Percentiles rank a stretch among this genome's conserved stretches.
phyloP scores from a whole-genome alignment of 30 jellyfish, hydroid and myxozoan genomes.

The Hydractinia echinata region DNA sequence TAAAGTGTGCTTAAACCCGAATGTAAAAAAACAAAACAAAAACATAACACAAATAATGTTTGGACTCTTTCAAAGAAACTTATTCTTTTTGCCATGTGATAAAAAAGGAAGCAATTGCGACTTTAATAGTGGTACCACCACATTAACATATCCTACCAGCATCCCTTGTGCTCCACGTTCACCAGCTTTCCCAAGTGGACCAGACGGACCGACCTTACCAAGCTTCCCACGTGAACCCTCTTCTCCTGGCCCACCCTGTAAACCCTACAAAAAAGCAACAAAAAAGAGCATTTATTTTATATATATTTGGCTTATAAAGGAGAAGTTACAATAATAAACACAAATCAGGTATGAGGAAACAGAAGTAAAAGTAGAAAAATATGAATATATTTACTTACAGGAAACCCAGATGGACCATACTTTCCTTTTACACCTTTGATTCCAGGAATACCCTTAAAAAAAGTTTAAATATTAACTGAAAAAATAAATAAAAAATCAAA shows the following conservation, averaged over 20 bases:
- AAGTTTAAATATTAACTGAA: background rate
- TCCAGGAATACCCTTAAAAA: conserved; percentile 47
- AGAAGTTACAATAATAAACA: background rate
- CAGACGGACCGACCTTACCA: conserved; percentile 5
- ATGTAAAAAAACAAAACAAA: too few relatives aligned
- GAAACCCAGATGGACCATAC: conserved; percentile 40
- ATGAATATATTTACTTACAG: background rate
- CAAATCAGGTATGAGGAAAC: too few relatives aligned
- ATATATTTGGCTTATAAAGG: background rate
- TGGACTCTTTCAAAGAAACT: too few relatives aligned
- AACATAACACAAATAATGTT: too few relatives aligned
- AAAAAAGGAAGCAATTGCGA: background rate
- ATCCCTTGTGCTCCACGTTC: conserved; percentile 11
- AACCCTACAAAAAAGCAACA: background rate
- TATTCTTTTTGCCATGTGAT: too few relatives aligned
- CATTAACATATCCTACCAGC: background rate
- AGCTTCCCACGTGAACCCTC: background rate
- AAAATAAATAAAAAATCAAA: background rate
- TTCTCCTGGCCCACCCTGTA: background rate
- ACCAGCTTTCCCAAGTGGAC: conserved; percentile 18
- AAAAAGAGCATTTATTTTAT: background rate
- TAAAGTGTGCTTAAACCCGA: too few relatives aligned
- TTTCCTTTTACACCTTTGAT: conserved; percentile 40
- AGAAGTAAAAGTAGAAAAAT: too few relatives aligned
- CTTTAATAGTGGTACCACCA: too few relatives aligned